Evolutionary conservation across 1,140 invertebrate genomes (phyloP), one percentile per base, ranked within the genome.

Genomic region (Diplogasteroides magnus): DNA sequence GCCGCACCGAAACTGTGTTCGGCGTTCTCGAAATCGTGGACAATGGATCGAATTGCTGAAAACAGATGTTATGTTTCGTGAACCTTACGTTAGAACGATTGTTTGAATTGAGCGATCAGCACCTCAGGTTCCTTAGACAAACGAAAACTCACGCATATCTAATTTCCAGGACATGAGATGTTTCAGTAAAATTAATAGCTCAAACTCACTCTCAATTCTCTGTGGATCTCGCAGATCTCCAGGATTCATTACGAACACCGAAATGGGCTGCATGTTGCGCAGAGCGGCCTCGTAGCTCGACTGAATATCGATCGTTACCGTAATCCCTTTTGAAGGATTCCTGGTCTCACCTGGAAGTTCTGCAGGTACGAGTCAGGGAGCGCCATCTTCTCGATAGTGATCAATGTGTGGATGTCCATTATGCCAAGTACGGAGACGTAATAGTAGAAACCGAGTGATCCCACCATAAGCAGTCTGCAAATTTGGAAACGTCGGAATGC

Each of bases 301-400:
- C 61, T 48, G 37, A 48, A 48, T 19, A 48, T 48, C 19, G 6
- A 48, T 48, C 19, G 19, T 48, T 48, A 11, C 37, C 6, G 37
- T 48, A 19, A 48, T 11, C 37, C 6, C 19, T 48, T 48, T 48
- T 48, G 19, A 48, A 48, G 6, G 37, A 48, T 48, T 48, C 37
- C 6, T 11, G 6, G 37, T 11, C 37, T 19, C 37, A 48, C 37
- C 37, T 80, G 78, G 67, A 80, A 80, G 59, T 80, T 68, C n/a
- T 83, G 78, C 15, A 80, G 67, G 61, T 80, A 80, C 3, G 78
- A 80, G 63, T 80, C 67, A 29, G 81, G 81, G 2, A 80, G 71
- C 2, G 78, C 78, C 78, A 80, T 80, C 68, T 83, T 83, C 55
- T 82, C 79, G 29, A 80, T 80, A 11, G 76, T 71, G 59, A 83